Evolutionary conservation across 2,113 vertebrate species (phyloP).

Genomic region (Propithecus coquereli): DNA sequence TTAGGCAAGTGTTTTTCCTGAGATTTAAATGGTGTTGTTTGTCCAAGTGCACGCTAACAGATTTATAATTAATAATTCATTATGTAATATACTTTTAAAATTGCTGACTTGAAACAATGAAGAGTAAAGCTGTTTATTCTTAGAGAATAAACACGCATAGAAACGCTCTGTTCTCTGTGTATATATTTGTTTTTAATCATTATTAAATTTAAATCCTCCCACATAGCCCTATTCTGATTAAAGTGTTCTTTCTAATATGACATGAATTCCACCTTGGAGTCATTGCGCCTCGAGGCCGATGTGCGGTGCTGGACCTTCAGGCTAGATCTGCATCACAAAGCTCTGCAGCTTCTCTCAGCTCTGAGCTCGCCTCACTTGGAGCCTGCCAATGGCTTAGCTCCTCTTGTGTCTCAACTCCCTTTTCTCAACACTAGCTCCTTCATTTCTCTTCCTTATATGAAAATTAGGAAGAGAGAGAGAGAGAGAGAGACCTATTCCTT

Average conservation of each 20-base stretch:
- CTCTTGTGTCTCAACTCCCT: not conserved
- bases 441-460: not conserved
- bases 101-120: not conserved
- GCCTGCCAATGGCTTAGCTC: not conserved
- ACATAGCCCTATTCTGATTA: not conserved
- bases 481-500: not conserved
- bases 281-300: not conserved
- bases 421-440: not conserved
- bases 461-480: constrained; percentile 2
- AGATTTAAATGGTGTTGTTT: constrained; percentile 1
- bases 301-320: not conserved
- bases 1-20: not conserved
- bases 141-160: not conserved
- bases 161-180: not conserved
- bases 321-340: not conserved
- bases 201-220: constrained; percentile 12
- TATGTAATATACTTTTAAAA: not conserved
- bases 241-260: constrained; percentile 16
- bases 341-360: not conserved
- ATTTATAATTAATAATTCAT: constrained; percentile 27
- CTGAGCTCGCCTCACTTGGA: not conserved
- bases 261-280: not conserved
- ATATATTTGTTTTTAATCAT: not conserved
- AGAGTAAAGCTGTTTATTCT: not conserved
- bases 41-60: not conserved